Conservation (phyloP, 2,797 vertebrate genomes). For the Hypotaenidia okinawae region DNA sequence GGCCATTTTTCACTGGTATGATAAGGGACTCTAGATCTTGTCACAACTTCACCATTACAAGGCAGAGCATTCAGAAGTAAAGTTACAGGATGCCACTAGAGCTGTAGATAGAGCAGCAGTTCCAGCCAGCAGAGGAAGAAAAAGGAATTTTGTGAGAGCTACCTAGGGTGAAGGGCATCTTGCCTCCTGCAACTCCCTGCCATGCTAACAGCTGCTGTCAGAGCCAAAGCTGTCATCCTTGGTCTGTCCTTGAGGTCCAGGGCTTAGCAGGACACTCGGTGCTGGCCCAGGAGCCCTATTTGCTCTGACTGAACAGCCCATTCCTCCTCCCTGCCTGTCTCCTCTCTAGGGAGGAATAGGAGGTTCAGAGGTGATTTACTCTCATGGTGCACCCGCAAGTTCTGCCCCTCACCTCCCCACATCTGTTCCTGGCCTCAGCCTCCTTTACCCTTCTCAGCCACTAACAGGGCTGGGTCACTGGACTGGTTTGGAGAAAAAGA, state of each 20-base stretch:
- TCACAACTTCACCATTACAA: no score
- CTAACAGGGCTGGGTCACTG: neutral
- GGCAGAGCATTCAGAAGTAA: neutral
- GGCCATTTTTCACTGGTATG: neutral
- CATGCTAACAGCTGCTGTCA: fast-evolving
- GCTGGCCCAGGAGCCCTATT: neutral
- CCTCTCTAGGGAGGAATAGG: fast-evolving
- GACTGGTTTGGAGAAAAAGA: neutral
- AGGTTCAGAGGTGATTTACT: fast-evolving
- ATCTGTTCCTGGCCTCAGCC: neutral
- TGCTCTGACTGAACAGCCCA: fast-evolving
- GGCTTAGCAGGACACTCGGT: no score
- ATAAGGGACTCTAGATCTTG: neutral
- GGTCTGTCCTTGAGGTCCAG: neutral
- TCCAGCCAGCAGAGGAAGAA: neutral
- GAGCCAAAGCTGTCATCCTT: neutral
- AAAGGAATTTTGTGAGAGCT: neutral
- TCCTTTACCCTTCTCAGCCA: neutral
- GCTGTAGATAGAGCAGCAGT: neutral
- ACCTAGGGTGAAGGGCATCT: neutral
- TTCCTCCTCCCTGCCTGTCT: neutral
- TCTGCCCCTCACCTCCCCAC: neutral
- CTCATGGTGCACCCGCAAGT: neutral
- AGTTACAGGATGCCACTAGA: neutral
- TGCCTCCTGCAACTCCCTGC: neutral